Conservation (phyloP, 2,888 invertebrate species). For the Phoronis australis region DNA sequence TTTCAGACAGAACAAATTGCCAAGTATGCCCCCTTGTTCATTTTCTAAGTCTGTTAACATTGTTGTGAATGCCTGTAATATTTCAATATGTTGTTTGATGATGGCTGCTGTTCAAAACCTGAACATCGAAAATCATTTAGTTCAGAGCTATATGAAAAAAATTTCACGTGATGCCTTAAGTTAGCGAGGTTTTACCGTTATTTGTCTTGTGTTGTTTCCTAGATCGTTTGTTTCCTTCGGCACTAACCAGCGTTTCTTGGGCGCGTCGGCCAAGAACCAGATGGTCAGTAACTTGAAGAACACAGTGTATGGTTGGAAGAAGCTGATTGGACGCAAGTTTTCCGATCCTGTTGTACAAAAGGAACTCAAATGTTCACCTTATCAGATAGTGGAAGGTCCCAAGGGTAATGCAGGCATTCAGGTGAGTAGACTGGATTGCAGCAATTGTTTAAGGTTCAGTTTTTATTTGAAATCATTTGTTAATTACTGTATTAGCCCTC, state of each 20-base stretch:
- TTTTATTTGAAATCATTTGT: too few species aligned
- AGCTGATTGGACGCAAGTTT: conserved; percentile 83
- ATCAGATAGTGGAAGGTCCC: conserved; percentile 67
- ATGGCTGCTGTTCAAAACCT: too few species aligned
- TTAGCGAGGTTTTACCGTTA: too few species aligned
- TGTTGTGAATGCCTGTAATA: neutral
- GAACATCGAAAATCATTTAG: too few species aligned
- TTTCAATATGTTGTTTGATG: conserved; percentile 3
- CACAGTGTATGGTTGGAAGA: conserved; percentile 89
- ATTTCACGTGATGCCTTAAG: too few species aligned
- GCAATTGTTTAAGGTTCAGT: too few species aligned
- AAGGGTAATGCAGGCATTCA: conserved; percentile 82
- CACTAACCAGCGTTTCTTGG: conserved; percentile 84
- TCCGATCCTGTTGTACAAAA: conserved; percentile 77
- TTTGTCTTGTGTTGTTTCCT: conserved; percentile 40
- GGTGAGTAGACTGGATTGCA: conserved; percentile 62
- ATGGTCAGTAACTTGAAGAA: conserved; percentile 96
- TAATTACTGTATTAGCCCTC: too few species aligned
- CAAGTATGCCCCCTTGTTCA: too few species aligned
- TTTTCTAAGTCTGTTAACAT: neutral
- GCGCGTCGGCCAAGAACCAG: conserved; percentile 94
- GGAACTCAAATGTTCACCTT: conserved; percentile 76
- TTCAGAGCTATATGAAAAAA: too few species aligned
- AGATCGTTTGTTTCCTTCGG: conserved; percentile 96
- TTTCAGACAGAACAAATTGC: too few species aligned